These are phyloP conservation scores for Hexactinellida sp. DNA, from an alignment of 37 sponge, comb jelly and placozoan species.

Conservation along the genomic window DNA sequence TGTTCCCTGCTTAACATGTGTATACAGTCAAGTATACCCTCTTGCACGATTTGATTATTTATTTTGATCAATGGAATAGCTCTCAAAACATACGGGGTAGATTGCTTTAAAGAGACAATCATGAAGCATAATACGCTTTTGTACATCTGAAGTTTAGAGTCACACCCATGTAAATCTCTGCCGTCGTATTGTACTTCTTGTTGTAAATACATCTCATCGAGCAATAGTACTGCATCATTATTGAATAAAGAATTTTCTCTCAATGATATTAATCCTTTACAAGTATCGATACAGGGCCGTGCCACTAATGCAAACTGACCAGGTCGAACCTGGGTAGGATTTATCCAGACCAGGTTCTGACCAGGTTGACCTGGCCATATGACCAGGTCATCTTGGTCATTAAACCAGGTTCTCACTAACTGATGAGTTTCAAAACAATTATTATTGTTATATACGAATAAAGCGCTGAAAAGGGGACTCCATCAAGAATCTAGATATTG, in stretches of 20 bases:
- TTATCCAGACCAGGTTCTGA: too few species aligned
- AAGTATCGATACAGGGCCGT: neutral
- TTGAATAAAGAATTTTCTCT: neutral
- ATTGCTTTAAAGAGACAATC: neutral
- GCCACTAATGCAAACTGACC: too few species aligned
- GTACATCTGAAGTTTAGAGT: neutral
- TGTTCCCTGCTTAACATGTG: neutral
- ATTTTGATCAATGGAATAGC: neutral
- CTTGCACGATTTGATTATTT: neutral
- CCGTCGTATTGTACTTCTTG: conserved; percentile 1
- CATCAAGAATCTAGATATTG: too few species aligned
- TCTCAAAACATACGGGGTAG: neutral
- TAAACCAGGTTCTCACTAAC: too few species aligned
- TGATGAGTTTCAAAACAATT: too few species aligned
- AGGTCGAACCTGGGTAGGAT: too few species aligned
- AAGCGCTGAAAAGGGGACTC: too few species aligned
- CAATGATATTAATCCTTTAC: neutral
- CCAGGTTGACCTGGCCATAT: too few species aligned
- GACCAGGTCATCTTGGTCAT: too few species aligned
- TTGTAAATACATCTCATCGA: neutral
- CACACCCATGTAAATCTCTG: neutral
- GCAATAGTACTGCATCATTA: neutral
- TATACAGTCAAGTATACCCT: neutral
- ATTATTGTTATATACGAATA: too few species aligned
- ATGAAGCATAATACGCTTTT: neutral